These are phyloP conservation scores for Lacerta bilineata DNA, from an alignment of 2,797 vertebrate genomes.

Conservation along the genomic window DNA sequence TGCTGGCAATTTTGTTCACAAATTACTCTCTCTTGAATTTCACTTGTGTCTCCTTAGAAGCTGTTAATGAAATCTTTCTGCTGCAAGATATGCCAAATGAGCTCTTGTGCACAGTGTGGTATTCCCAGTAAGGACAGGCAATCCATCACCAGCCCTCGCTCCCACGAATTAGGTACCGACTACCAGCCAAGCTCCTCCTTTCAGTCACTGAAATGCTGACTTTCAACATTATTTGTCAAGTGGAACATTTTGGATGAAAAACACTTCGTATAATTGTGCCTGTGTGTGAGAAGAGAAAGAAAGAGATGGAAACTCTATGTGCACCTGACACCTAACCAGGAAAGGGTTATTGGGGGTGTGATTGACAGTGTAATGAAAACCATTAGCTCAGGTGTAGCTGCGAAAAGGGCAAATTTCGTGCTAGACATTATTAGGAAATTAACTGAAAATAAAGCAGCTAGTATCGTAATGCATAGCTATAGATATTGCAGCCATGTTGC, in stretches of 20 bases:
- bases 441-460: background rate
- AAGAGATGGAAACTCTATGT: background rate
- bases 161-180: slow-evolving; percentile 17
- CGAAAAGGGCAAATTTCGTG: background rate
- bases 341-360: background rate
- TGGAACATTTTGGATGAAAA: background rate
- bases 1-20: slow-evolving; percentile 19
- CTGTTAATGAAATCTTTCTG: slow-evolving; percentile 55
- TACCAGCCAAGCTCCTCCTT: slow-evolving; percentile 16
- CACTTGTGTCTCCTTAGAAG: slow-evolving; percentile 47
- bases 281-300: background rate
- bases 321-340: background rate
- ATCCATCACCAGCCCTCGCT: slow-evolving; percentile 39
- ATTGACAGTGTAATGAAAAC: background rate
- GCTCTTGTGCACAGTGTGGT: slow-evolving; percentile 22
- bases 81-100: slow-evolving; percentile 21
- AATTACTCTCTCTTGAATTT: slow-evolving; percentile 48
- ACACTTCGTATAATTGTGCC: background rate
- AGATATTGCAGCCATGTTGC: no score
- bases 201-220: slow-evolving; percentile 45
- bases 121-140: slow-evolving; percentile 39
- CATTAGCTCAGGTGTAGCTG: background rate
- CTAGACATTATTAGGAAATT: background rate
- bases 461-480: no score
- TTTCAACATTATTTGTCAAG: slow-evolving; percentile 28